These are phyloP conservation scores for Macaria notata DNA, from an alignment of 2,888 invertebrate species.

Conservation along the genomic window DNA sequence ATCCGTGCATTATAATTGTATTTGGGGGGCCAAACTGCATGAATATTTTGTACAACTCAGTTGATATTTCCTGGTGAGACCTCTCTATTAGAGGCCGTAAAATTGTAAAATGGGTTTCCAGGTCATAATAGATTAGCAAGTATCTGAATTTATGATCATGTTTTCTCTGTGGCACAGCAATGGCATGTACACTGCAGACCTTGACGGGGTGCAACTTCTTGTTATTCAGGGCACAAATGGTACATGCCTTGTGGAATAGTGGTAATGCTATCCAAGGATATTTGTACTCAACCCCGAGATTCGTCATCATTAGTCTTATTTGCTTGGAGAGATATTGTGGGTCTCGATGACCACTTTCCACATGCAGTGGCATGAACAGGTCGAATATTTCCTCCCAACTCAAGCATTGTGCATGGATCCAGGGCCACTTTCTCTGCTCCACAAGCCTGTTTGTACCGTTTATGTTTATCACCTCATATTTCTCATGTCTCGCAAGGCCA, in stretches of 20 bases:
- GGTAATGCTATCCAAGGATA: not conserved
- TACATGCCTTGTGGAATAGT: not conserved
- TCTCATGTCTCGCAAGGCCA: no score
- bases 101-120: not conserved
- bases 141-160: not conserved
- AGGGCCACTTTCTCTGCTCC: no score
- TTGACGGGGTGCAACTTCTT: not conserved
- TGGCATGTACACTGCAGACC: not conserved
- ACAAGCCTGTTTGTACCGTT: no score
- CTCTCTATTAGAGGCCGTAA: not conserved
- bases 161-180: not conserved
- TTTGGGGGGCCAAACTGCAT: not conserved
- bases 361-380: not conserved
- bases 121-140: not conserved
- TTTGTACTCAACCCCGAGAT: not conserved
- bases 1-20: not conserved
- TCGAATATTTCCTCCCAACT: not conserved
- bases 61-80: not conserved
- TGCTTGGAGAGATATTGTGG: not conserved
- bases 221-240: not conserved
- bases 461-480: no score
- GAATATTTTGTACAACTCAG: not conserved
- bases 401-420: not conserved
- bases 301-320: not conserved
- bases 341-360: not conserved